Percentiles rank a stretch among this genome's conserved stretches.
Evolutionary conservation across 2,797 vertebrate species (phyloP).

Genomic region (Phaenicophaeus curvirostris): DNA sequence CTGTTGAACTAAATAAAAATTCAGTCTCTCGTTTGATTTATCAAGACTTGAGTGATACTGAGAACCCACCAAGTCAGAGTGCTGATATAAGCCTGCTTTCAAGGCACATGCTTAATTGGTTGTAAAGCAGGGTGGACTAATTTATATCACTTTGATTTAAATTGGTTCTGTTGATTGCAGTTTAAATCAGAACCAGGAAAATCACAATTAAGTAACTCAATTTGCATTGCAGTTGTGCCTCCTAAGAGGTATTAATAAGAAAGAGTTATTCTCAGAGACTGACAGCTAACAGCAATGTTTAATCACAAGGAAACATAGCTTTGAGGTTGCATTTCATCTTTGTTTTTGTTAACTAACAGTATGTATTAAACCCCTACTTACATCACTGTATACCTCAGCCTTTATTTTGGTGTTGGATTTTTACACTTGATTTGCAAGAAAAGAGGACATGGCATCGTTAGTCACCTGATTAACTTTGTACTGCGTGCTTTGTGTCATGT

Average conservation of each 20-base stretch:
- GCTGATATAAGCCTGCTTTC: not conserved
- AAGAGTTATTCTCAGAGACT: not conserved
- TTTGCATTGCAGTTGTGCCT: not conserved
- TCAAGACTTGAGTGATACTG: not conserved
- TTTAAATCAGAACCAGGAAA: constrained; percentile 5
- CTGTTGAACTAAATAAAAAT: constrained; percentile 9
- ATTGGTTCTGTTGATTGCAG: not conserved
- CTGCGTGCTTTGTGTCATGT: not conserved
- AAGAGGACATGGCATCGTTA: not conserved
- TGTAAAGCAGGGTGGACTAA: not conserved
- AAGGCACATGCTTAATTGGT: constrained; percentile 33
- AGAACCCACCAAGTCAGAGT: constrained; percentile 1
- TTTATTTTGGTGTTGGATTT: not conserved
- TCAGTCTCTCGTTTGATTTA: constrained; percentile 11
- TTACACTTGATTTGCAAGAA: not conserved
- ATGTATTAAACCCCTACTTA: not conserved
- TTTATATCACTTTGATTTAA: constrained; percentile 32
- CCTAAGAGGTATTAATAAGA: not conserved
- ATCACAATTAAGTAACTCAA: not conserved
- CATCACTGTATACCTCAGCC: not conserved
- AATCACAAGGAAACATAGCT: not conserved
- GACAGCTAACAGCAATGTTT: not conserved
- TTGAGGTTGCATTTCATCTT: not conserved
- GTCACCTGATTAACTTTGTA: not conserved
- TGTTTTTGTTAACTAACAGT: not conserved